Base-by-base conservation (phyloP, 2,797 vertebrate genomes). In the Dendrocincla tyrannina region DNA sequence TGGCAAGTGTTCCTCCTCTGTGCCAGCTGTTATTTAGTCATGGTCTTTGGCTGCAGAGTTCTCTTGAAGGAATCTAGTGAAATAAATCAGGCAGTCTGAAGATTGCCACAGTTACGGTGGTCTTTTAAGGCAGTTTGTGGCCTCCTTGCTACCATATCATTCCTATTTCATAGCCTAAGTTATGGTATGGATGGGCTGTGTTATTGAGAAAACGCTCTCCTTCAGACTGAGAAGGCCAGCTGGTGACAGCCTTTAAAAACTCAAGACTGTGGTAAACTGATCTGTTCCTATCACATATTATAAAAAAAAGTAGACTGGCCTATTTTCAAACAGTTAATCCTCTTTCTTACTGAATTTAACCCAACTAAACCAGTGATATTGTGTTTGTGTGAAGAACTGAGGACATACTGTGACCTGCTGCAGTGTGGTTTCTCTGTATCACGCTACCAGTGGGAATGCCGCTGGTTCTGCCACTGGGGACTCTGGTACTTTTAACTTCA, bases 51-150 rank as follows among this genome's bases (percentile, higher is more conserved):
- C 79, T 46, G 10, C 46, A 24, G 60, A 64, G 79, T 64, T 89
- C 55, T 93, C 6, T 2, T 66, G 69, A 69, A 88, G 50, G 76
- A 89, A 92, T 88, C 62, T 28, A 78, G 75, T 63, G 82, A 89
- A 94, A 96, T 79, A 73, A 95, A 93, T 93, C 28, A 28, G 82
- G 66, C 89, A 95, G 85, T 47, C 32, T 89, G 55, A 80, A 66
- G 62, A 49, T 85, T 72, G 30, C 66, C 53, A 33, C 30, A 69
- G 60, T 56, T 25, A 22, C 20, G 25, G 22, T 24, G 85, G 32
- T 72, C 59, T 87, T 79, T 62, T 53, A 24, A 53, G 7, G 27
- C 7, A 4, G 1, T 16, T 87, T 67, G 35, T 82, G 53, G 42
- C 25, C 30, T 83, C 17, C 22, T 62, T 70, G 39, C 18, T 72